Evolutionary conservation across 1,140 invertebrate species (phyloP), one percentile per base, ranked within the genome.

Genomic region (Varroa destructor): DNA sequence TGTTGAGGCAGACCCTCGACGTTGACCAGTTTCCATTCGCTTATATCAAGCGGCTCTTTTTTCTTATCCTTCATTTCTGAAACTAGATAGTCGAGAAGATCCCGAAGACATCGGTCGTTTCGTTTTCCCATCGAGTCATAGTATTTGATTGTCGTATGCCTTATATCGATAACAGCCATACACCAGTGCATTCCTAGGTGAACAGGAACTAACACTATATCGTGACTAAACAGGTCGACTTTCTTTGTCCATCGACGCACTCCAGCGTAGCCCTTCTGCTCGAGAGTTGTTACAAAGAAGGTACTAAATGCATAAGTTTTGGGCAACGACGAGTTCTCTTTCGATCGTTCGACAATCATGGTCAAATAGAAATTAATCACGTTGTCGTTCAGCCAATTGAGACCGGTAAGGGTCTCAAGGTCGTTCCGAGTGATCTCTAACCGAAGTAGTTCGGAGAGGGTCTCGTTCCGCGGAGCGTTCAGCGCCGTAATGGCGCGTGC

Each of bases 141-240:
- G 80, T 97, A 99, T 43, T 82, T 78, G 5, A 97, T 87, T 0
- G 80, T 82, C 78, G 89, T 88, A 51, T 87, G 81, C n/a, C 85
- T 82, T 75, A 96, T 87, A 79, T 96, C 87, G 0, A 97, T 86
- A n/a, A 91, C 83, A 14, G 89, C 88, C 81, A 99, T 84, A 79
- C 93, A 97, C 96, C 96, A 99, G 81, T 99, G 96, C 73, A 95
- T 86, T 1, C 88, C 89, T 42, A 97, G 81, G 82, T 99, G 95
- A 43, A 99, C 86, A 0, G 96, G 95, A 25, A 97, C 84, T 6
- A 95, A 81, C 37, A 97, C 80, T 8, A 93, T 79, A 77, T 94
- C 88, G 75, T 88, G 83, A 1, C 84, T 79, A 79, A 97, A 96
- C 71, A 97, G 85, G 79, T 97, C 91, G 43, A 91, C 84, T 80